A percentile compares a stretch with the other conserved stretches of the same genome.
phyloP scores from a whole-genome alignment of 2,888 invertebrate genomes.

The Miltochrista miniata region DNA sequence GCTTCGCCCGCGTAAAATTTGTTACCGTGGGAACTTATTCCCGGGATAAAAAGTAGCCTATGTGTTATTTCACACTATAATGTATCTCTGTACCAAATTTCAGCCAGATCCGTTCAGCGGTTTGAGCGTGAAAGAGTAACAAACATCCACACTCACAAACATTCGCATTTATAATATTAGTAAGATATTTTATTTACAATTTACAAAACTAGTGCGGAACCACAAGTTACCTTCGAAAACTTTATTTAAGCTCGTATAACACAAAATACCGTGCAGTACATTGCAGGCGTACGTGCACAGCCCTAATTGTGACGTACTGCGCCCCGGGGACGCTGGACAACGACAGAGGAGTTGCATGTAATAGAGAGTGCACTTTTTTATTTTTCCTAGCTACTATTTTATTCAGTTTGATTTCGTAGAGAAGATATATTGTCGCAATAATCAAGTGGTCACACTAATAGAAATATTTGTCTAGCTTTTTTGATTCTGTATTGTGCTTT shows the following conservation, averaged over 20 bases:
- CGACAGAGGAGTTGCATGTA: slow-evolving; percentile 23
- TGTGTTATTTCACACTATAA: too few species aligned
- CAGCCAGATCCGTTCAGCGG: too few species aligned
- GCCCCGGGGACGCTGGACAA: slow-evolving; percentile 51
- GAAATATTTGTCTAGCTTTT: not conserved
- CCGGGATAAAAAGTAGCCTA: too few species aligned
- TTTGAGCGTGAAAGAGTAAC: too few species aligned
- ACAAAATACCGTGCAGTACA: slow-evolving; percentile 57
- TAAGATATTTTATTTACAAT: not conserved
- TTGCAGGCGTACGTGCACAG: slow-evolving; percentile 41
- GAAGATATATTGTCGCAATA: slow-evolving; percentile 5
- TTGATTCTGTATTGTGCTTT: too few species aligned
- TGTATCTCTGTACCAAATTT: too few species aligned
- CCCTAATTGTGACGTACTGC: slow-evolving; percentile 77
- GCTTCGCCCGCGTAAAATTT: too few species aligned
- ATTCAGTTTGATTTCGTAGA: slow-evolving; percentile 6
- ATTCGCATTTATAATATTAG: too few species aligned
- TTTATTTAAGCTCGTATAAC: slow-evolving; percentile 18
- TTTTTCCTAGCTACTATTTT: slow-evolving; percentile 12
- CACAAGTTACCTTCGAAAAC: slow-evolving; percentile 5
- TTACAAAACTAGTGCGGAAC: not conserved
- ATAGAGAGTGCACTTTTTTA: slow-evolving; percentile 40
- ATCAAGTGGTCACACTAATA: not conserved
- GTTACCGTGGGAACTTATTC: too few species aligned
- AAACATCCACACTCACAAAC: too few species aligned